These are phyloP conservation scores for Gopherus flavomarginatus DNA, from an alignment of 2,113 vertebrate genomes.

Conservation along the genomic window DNA sequence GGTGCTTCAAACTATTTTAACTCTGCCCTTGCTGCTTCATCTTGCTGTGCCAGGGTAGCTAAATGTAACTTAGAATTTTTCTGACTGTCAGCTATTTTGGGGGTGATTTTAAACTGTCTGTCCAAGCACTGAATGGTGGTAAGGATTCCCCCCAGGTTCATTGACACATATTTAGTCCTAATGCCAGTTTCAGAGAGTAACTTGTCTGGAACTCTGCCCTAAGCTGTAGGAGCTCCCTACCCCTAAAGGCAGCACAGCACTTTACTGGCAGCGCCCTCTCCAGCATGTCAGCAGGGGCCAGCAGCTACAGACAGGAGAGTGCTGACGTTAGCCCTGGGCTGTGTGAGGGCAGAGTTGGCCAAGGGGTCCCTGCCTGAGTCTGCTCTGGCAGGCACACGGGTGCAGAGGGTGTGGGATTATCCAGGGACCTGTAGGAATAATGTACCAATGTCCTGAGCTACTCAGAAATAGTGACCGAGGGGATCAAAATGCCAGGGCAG, in stretches of 20 bases:
- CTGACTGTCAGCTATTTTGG: background rate
- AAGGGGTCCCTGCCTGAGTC: background rate
- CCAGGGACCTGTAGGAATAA: background rate
- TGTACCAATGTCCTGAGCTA: fast-evolving
- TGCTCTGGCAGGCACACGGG: background rate
- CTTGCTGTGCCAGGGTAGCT: no score
- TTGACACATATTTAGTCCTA: background rate
- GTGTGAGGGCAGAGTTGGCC: background rate
- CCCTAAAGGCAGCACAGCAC: fast-evolving
- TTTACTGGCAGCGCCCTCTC: fast-evolving
- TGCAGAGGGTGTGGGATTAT: background rate
- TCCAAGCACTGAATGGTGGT: background rate
- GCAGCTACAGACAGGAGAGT: background rate
- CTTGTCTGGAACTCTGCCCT: background rate
- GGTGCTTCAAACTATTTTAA: background rate
- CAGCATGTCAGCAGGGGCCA: background rate
- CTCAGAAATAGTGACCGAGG: background rate
- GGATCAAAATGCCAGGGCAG: background rate
- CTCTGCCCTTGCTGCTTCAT: background rate
- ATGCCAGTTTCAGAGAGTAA: background rate
- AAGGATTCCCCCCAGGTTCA: background rate
- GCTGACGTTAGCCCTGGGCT: fast-evolving
- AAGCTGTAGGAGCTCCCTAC: background rate
- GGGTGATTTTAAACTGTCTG: background rate
- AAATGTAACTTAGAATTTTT: background rate